phyloP scores from a whole-genome alignment of 2,113 vertebrate species.

The Tenebrosternarchus preto region DNA sequence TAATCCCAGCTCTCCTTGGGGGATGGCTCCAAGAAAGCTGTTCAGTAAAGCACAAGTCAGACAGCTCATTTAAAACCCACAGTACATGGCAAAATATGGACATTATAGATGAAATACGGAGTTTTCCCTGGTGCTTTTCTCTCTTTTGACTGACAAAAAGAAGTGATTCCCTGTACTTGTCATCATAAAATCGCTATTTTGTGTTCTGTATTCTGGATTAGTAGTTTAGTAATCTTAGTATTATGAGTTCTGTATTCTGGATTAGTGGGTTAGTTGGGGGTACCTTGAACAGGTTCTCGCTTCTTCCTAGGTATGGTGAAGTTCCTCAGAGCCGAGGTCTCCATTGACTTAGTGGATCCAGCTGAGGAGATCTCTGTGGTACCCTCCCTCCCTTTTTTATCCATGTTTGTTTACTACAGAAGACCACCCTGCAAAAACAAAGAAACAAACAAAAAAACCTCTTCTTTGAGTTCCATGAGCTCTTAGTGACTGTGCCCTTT shows the following conservation, averaged over 20 bases:
- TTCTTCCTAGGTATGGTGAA: conserved; percentile 63
- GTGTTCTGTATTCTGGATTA: not conserved
- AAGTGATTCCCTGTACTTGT: not conserved
- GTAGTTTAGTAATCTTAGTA: not conserved
- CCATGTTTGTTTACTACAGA: conserved; percentile 43
- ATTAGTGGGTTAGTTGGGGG: conserved; percentile 8
- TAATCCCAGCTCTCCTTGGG: conserved; percentile 56
- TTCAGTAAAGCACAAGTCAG: conserved; percentile 2
- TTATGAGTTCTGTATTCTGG: not conserved
- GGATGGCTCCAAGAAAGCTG: conserved; percentile 57
- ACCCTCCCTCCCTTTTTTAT: conserved; percentile 22
- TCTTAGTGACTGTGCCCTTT: not conserved
- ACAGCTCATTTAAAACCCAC: conserved; percentile 1
- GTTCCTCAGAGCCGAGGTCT: conserved; percentile 43
- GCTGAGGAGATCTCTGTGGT: conserved; percentile 12
- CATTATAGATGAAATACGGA: not conserved
- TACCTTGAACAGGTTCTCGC: conserved; percentile 54
- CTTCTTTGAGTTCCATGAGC: not conserved
- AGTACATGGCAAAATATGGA: not conserved
- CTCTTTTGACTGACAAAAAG: not conserved
- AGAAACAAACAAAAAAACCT: not conserved
- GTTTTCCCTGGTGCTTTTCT: not conserved
- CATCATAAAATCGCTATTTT: not conserved
- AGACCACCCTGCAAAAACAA: conserved; percentile 40
- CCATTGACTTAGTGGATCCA: conserved; percentile 1